Base-by-base conservation (phyloP, 2,797 vertebrate genomes). In the Muscicapa comitata region DNA sequence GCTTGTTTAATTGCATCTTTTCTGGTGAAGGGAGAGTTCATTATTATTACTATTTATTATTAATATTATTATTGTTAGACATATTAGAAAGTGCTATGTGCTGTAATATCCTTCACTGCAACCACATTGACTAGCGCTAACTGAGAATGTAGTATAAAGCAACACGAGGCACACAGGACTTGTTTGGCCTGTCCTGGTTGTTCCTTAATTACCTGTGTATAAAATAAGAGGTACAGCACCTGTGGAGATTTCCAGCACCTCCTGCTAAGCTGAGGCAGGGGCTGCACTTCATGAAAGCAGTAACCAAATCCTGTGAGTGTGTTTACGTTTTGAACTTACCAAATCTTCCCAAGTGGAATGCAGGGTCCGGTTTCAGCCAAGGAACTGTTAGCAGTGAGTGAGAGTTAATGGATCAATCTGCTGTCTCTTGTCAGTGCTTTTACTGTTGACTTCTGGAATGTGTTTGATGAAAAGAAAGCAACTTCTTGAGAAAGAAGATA, bases 401-500 rank as follows among this genome's bases (percentile, higher is more conserved):
- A 98, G 98, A 98, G 98, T 98, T 98, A 98, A 99, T 98, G 98
- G 98, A 98, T 99, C 98, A 98, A 98, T 99, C 99, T 98, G 98
- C 98, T 98, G 98, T 98, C 98, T 98, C 98, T 98, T 98, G 98
- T 98, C 98, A 97, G 98, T 97, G 98, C 98, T 99, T 99, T 98
- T 98, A 98, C 98, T 97, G 91, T 98, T 98, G 98, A 99, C 98
- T 98, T 98, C 97, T 98, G 99, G 99, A 99, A 99, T 99, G 99
- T 98, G 98, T 97, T 98, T 98, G 99, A 99, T 99, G 99, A 99
- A 98, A 99, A 99, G 98, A 99, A 97, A 97, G 97, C 91, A 93
- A 96, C 97, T 97, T 98, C 97, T 97, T 96, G 96, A 97, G 98
- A 98, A 97, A 97, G 97, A 97, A 98, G 98, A 98, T 98, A 98